Evolutionary conservation across 2,113 vertebrate species (phyloP), one percentile per base, ranked within the genome.

Genomic region (Sylvietta virens): DNA sequence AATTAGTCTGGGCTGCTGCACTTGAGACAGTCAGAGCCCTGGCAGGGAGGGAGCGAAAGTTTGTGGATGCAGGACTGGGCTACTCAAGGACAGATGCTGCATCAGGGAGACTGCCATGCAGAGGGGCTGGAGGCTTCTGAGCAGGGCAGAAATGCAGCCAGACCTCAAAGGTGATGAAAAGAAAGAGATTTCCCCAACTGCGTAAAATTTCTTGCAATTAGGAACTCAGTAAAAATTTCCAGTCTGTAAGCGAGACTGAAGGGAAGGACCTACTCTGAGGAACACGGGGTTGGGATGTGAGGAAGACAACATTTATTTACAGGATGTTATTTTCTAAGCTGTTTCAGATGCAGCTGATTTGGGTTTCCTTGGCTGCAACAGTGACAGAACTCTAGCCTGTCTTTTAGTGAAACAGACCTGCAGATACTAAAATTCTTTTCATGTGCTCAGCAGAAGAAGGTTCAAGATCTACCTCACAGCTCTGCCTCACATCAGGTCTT

Each of bases 401-500:
- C 31, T 57, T 80, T 61, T 39, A 80, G 23, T 9, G 21, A 80
- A 82, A 76, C 3, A 5, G 22, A 65, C 19, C 37, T 92, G 54
- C 35, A 77, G 50, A 76, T 54, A 33, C 5, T 24, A 19, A 82
- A 82, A 80, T 4, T n/a, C 11, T 79, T 90, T 47, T 79, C 45
- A 21, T 1, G 3, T 50, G 35, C 21, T 62, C 44, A 39, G 28
- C 60, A 62, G n/a, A 83, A 92, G 54, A 88, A 94, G 14, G 20
- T 65, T 15, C 23, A 30, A 82, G 44, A 44, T 45, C 56, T 53
- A 45, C 37, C 56, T 84, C 62, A 83, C 35, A 72, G 37, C 26
- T 56, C 35, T 56, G 47, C 26, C 45, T 73, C 44, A 73, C 2
- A 0, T 23, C 0, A 0, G 18, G 42, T 56, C 0, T 0, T 24